Conservation (phyloP, 2,797 vertebrate genomes). For the Platyrinchus mystaceus region DNA sequence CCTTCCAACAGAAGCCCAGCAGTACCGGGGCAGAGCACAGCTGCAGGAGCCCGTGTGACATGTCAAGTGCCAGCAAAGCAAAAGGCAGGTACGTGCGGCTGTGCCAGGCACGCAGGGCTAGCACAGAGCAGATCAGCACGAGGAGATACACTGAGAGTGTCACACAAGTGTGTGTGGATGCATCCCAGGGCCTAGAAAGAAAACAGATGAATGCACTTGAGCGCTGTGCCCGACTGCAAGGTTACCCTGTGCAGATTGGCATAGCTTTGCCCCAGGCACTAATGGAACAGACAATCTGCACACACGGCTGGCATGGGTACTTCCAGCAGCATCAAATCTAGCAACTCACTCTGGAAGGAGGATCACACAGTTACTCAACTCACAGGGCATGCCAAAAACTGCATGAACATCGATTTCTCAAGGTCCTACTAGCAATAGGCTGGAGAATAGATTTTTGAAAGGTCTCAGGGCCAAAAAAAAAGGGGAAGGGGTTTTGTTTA, state of each 20-base stretch:
- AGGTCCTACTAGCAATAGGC: background rate
- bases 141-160: background rate
- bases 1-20: background rate
- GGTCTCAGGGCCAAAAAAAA: background rate
- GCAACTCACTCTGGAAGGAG: background rate
- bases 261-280: background rate
- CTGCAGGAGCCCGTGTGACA: fast-evolving
- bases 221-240: fast-evolving
- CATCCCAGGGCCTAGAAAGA: background rate
- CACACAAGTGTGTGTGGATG: background rate
- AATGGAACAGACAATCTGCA: background rate
- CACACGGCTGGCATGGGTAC: fast-evolving
- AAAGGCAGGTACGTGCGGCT: background rate
- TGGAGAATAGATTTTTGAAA: background rate
- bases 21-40: background rate
- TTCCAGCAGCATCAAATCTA: background rate
- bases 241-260: background rate
- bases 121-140: background rate
- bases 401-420: background rate
- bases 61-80: background rate
- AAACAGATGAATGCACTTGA: background rate
- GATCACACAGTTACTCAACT: background rate
- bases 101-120: fast-evolving
- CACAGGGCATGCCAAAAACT: background rate
- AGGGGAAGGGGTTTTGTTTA: background rate